Evolutionary conservation across 2,888 invertebrate genomes (phyloP).

Genomic region (Leptinotarsa peninsularis): DNA sequence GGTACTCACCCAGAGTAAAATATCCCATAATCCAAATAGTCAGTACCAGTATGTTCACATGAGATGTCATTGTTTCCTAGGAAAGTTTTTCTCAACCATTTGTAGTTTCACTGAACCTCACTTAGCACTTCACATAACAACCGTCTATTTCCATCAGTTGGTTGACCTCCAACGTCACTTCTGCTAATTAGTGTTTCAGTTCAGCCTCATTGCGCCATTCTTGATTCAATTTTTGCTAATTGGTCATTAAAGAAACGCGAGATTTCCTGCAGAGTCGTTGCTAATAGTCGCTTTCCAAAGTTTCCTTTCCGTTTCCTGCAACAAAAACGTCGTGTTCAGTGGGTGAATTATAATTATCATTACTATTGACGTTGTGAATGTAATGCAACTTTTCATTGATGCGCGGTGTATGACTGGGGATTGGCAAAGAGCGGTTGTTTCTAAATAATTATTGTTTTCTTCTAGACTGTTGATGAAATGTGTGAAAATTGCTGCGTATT

Average conservation of each 20-base stretch:
- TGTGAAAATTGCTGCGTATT: no score
- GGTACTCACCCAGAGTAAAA: conserved; percentile 31
- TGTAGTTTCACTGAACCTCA: conserved; percentile 22
- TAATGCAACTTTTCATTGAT: neutral
- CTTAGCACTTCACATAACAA: conserved; percentile 21
- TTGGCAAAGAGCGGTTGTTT: neutral
- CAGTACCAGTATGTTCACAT: conserved; percentile 33
- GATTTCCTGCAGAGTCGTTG: neutral
- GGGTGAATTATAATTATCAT: neutral
- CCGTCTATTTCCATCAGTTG: neutral
- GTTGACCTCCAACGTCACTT: conserved; percentile 13
- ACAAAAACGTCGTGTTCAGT: conserved; percentile 6
- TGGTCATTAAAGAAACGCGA: conserved; percentile 7
- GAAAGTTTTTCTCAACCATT: conserved; percentile 24
- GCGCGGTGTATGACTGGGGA: neutral
- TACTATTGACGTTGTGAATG: neutral
- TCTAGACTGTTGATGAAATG: no score
- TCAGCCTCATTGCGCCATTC: conserved; percentile 2
- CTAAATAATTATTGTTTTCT: neutral
- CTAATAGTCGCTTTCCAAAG: conserved; percentile 1
- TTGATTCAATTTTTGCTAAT: conserved; percentile 12
- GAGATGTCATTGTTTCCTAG: conserved; percentile 36
- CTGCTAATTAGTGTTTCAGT: neutral
- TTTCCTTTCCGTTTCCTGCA: conserved; percentile 22
- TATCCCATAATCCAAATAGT: conserved; percentile 31